Evolutionary conservation across 2,113 vertebrate species (phyloP), one percentile per base, ranked within the genome.

Genomic region (Gallinago paraguaiae): DNA sequence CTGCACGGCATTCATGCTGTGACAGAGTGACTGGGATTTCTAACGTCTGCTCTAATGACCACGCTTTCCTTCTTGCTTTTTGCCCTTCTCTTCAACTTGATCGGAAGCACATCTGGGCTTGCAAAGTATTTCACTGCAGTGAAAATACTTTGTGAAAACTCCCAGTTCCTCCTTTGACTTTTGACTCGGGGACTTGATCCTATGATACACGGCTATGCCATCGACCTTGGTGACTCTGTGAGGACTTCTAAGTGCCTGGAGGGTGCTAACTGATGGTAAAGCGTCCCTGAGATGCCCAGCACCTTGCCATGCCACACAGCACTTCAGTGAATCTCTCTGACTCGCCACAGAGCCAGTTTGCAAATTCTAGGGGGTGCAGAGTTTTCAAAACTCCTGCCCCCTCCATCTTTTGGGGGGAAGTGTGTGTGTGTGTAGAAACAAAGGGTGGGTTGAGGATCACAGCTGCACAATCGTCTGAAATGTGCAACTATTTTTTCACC

Each of bases 1-100:
- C 23, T 68, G 31, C 22, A 2, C 12, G 37, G 60, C 31, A 81
- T 17, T 89, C 35, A 27, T 0, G 9, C 81, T 86, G 68, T 46
- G 56, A 45, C 37, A 8, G 46, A 80, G 33, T 69, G 50, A 69
- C 57, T 82, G 91, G 53, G 48, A 23, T 95, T 96, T 92, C 89
- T 78, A 8, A 48, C 20, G 53, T 37, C 80, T 92, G 54, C 80
- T 90, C 33, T 78, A 56, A 81, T 35, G 83, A 57, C 43, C 10
- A 1, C 33, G 46, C 43, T 83, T 87, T 50, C 53, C 25, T 37
- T 65, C 72, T 71, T 60, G 56, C 39, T 74, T 64, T 93, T 69
- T 92, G 46, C 39, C 53, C 39, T 72, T 90, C 48, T 91, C 31
- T 54, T 96, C 43, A 60, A 35, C 53, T 68, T 89, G 48, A 64